These are phyloP conservation scores for Taenaris catops DNA, from an alignment of 2,888 invertebrate species.

Conservation along the genomic window DNA sequence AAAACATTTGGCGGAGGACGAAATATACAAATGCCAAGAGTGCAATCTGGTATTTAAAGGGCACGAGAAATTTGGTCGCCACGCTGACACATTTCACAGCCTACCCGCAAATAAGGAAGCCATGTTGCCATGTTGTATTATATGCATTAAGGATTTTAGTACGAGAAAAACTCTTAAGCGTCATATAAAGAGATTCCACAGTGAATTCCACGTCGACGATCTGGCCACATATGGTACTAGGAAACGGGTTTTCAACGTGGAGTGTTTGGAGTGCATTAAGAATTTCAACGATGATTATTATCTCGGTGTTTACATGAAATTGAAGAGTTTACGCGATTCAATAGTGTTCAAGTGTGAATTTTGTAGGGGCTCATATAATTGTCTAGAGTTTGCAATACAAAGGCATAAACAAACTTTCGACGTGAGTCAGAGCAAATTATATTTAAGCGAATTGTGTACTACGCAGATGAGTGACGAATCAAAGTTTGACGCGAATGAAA, in stretches of 20 bases:
- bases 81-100: constrained; percentile 27
- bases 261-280: constrained; percentile 53
- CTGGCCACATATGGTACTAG: constrained; percentile 42
- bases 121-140: constrained; percentile 45
- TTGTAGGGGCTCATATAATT: constrained; percentile 39
- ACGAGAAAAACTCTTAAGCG: constrained; percentile 55
- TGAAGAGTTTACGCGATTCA: constrained; percentile 40
- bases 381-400: constrained; percentile 48
- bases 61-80: constrained; percentile 48
- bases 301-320: constrained; percentile 34
- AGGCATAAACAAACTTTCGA: constrained; percentile 39
- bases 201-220: constrained; percentile 50
- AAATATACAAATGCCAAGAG: constrained; percentile 58
- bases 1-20: constrained; percentile 52
- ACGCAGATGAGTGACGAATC: constrained; percentile 56
- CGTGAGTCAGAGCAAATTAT: constrained; percentile 39
- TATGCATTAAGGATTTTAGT: constrained; percentile 64
- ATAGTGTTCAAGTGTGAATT: constrained; percentile 46
- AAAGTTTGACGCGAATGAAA: constrained; percentile 34
- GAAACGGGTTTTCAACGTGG: constrained; percentile 34
- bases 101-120: constrained; percentile 33
- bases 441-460: constrained; percentile 58
- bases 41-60: constrained; percentile 59
- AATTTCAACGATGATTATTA: constrained; percentile 44
- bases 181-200: constrained; percentile 60